These are phyloP conservation scores for Oreochromis niloticus DNA, from an alignment of 2,113 vertebrate genomes.

Conservation along the genomic window DNA sequence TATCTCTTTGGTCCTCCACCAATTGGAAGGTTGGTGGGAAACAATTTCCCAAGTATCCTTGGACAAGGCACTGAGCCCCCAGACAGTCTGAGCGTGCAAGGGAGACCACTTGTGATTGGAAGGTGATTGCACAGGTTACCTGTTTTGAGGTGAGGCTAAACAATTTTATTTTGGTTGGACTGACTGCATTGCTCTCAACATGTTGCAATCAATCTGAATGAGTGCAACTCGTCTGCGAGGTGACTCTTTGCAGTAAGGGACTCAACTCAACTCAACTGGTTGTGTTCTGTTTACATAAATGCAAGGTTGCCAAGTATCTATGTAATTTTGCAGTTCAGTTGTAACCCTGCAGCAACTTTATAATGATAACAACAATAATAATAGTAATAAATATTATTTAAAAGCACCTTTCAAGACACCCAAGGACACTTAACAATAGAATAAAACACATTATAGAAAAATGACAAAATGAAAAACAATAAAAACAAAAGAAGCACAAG, in stretches of 20 bases:
- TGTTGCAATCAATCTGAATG: background rate
- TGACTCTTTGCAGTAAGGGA: background rate
- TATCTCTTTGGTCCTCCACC: background rate
- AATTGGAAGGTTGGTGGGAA: background rate
- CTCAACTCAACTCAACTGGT: background rate
- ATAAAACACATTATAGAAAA: background rate
- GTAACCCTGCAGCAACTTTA: background rate
- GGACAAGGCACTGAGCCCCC: background rate
- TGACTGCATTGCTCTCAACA: background rate
- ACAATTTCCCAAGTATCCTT: background rate
- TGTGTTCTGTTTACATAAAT: background rate
- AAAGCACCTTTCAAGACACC: background rate
- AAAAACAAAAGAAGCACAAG: background rate
- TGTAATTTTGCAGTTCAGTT: background rate
- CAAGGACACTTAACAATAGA: background rate
- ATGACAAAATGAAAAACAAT: background rate
- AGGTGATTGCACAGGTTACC: background rate
- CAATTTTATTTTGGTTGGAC: background rate
- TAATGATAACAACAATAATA: background rate
- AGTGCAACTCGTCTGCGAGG: background rate
- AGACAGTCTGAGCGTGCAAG: background rate
- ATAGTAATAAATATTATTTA: background rate
- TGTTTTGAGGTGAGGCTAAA: background rate
- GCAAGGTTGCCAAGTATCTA: background rate
- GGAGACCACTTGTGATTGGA: background rate